Evolutionary conservation across 2,888 invertebrate species (phyloP), one percentile per base, ranked within the genome.

Genomic region (Gymnoscelis rufifasciata): DNA sequence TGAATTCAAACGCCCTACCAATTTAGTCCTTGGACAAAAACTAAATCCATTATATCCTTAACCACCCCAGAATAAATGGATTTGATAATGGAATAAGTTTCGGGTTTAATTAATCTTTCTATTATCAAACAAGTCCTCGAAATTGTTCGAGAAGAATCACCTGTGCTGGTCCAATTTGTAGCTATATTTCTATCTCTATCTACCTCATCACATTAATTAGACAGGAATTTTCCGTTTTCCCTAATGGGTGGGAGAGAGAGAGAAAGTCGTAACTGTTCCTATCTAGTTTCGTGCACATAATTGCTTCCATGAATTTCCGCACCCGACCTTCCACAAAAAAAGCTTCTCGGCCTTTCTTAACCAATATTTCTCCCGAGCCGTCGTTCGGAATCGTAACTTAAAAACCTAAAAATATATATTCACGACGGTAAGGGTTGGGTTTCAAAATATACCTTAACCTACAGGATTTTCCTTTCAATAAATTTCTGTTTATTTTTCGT

Each of bases 61-160:
- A 45, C 33, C 48, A 39, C 48, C 57, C 39, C 26, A 23, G 35
- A 54, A 58, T 54, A 42, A 64, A 59, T 60, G 43, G 47, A 61
- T 39, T 49, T 51, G 26, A 42, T 59, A 64, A 66, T 62, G 51
- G 58, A 43, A 57, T 50, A 64, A 62, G 55, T 64, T 66, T 59
- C 51, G 35, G 39, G 49, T 56, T 59, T 43, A 47, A 56, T 58
- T 37, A 36, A 47, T 57, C 46, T 51, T 51, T 56, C 53, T 51
- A 47, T 55, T 54, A 57, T 53, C 43, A 46, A 56, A 42, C 53
- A 51, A 43, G 51, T 54, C 46, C 36, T 43, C 45, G 45, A 23
- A 49, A 52, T 38, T 38, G 45, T 52, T 54, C 37, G 23, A 30
- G 43, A 38, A 38, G 12, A 24, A 44, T 44, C 48, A 26, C 23